These are phyloP conservation scores for Drosophila pruinosa DNA, from an alignment of 1,140 invertebrate genomes.

Conservation along the genomic window DNA sequence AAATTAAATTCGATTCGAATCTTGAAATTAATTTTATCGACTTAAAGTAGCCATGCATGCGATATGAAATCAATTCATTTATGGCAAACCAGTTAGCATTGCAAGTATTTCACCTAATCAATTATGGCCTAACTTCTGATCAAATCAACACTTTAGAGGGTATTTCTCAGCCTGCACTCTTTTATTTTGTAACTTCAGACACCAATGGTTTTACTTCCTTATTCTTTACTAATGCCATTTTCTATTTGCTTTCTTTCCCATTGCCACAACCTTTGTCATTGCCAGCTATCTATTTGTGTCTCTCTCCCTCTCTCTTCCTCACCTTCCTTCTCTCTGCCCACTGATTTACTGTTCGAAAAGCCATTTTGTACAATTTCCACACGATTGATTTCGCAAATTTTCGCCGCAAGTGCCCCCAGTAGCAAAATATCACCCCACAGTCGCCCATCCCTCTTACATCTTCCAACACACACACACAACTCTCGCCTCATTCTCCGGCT, in stretches of 20 bases:
- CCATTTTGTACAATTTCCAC: slow-evolving; percentile 79
- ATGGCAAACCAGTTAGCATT: neutral
- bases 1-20: neutral
- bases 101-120: neutral
- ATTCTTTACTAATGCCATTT: slow-evolving; percentile 8
- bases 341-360: slow-evolving; percentile 73
- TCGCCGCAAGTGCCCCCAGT: slow-evolving; percentile 61
- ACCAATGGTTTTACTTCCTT: neutral
- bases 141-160: neutral
- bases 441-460: neutral
- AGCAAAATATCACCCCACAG: slow-evolving; percentile 23
- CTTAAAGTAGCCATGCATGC: neutral
- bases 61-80: neutral
- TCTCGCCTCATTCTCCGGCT: neutral
- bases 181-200: too few species aligned
- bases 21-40: neutral
- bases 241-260: slow-evolving; percentile 22
- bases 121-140: too few species aligned
- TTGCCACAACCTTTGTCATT: slow-evolving; percentile 38
- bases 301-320: slow-evolving; percentile 19
- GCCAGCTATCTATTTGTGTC: slow-evolving; percentile 20
- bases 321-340: neutral
- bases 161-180: neutral
- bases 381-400: slow-evolving; percentile 81
- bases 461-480: neutral